Conservation (phyloP, 2,888 invertebrate species). For the Salticus scenicus region DNA sequence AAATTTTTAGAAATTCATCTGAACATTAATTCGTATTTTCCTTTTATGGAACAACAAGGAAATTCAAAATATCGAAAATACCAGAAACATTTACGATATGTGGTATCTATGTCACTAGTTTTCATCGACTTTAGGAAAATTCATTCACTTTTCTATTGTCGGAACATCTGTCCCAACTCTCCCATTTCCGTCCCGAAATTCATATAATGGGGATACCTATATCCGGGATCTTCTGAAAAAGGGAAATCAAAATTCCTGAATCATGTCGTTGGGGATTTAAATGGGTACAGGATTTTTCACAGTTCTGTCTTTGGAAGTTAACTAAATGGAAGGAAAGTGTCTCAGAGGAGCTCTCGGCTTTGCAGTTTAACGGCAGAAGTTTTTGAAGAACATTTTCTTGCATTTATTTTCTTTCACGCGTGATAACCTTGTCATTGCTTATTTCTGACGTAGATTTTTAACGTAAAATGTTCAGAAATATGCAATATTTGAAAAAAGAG, state of each 20-base stretch:
- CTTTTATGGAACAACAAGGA: no score
- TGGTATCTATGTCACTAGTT: not conserved
- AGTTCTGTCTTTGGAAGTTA: not conserved
- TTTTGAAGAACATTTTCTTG: no score
- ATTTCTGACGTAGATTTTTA: no score
- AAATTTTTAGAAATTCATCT: no score
- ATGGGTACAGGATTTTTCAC: slow-evolving; percentile 6
- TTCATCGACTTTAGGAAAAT: not conserved
- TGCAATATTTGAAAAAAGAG: no score
- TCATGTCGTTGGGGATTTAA: slow-evolving; percentile 9
- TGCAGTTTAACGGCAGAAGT: not conserved
- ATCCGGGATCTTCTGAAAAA: slow-evolving; percentile 3
- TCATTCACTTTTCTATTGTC: not conserved
- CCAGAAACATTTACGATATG: not conserved
- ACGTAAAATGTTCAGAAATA: no score
- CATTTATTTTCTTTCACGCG: no score
- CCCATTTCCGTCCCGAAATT: not conserved
- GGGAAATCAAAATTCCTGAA: slow-evolving; percentile 6
- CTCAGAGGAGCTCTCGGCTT: not conserved
- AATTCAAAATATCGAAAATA: not conserved
- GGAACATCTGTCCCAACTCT: slow-evolving; percentile 4
- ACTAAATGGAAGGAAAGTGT: not conserved
- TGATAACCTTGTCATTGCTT: no score
- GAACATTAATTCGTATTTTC: no score
- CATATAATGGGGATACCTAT: not conserved